Evolutionary conservation across 2,888 invertebrate species (phyloP).

Genomic region (Diploptera punctata): DNA sequence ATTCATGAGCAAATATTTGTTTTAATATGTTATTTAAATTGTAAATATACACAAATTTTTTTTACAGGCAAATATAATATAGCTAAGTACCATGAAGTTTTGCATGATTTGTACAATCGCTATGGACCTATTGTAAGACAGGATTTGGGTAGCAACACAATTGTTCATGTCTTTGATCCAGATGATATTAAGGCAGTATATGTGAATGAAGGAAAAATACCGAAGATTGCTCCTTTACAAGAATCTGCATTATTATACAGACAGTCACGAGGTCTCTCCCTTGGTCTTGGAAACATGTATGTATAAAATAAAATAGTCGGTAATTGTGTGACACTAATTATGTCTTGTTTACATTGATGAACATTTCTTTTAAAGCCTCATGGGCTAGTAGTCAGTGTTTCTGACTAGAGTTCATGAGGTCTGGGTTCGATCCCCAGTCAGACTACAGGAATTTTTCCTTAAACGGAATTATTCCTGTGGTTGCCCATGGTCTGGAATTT

Average conservation of each 20-base stretch:
- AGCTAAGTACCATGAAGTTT: slow-evolving; percentile 53
- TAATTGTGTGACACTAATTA: too few species aligned
- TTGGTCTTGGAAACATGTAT: slow-evolving; percentile 62
- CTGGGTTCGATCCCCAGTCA: too few species aligned
- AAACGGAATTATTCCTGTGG: too few species aligned
- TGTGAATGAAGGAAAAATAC: slow-evolving; percentile 57
- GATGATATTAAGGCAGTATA: slow-evolving; percentile 57
- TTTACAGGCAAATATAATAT: slow-evolving; percentile 48
- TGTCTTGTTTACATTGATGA: too few species aligned
- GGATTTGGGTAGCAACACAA: slow-evolving; percentile 52
- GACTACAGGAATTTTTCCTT: too few species aligned
- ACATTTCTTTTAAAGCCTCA: too few species aligned
- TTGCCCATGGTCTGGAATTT: too few species aligned
- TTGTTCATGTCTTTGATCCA: slow-evolving; percentile 61
- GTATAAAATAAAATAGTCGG: too few species aligned
- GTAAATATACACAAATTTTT: slow-evolving; percentile 1
- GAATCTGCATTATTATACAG: slow-evolving; percentile 59
- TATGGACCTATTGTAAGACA: slow-evolving; percentile 60
- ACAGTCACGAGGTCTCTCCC: slow-evolving; percentile 55
- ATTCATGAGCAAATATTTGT: neutral
- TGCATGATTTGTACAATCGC: slow-evolving; percentile 52
- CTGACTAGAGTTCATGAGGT: too few species aligned
- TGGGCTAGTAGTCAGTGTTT: too few species aligned
- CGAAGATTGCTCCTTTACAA: slow-evolving; percentile 58
- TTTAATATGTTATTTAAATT: neutral